Base-by-base conservation (phyloP, 2,888 invertebrate genomes). In the Dorcus hopei region DNA sequence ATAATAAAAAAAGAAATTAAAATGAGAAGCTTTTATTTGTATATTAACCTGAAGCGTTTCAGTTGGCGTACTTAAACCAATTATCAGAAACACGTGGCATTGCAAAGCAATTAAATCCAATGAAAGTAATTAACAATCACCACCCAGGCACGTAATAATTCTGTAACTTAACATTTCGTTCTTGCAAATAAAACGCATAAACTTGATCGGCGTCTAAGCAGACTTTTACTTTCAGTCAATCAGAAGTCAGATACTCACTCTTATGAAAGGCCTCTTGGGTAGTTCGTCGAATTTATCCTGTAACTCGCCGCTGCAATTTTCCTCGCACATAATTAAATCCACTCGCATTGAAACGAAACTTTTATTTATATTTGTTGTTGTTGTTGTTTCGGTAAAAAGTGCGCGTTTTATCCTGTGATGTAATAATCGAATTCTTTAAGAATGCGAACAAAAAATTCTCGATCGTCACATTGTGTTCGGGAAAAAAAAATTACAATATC, bases 241-340 rank as follows among this genome's bases (percentile, higher is more conserved):
- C 14, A 14, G 14, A 14, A 14, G 14, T 14, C 19, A 19, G 19
- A 19, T 9, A 60, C 67, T 65, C 54, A 67, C 67, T 59, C 67
- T 60, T 48, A 65, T 52, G 50, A 67, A 67, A 38, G 64, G 49
- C 52, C 61, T 65, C 54, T 57, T 65, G 11, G 63, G 65, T n/a
- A 61, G 50, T 52, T 64, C 65, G 47, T 62, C 62, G 41, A 56
- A 59, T 38, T 59, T 57, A 33, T 62, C 59, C 16, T 55, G 54
- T 43, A 64, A 48, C 40, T 61, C 43, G 47, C 61, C 43, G 47
- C 61, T 58, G 38, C 38, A 38, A 11, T 33, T 54, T 38, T 52
- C 52, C 52, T 63, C 65, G 51, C 61, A 54, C 65, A 65, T 64
- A 51, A 33, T 33, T 33, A 33, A 33, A 33, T 33, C 55, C 58